A percentile compares a stretch with the other conserved stretches of the same genome.
Evolutionary conservation across 2,113 vertebrate species (phyloP).

Genomic region (Thomomys bottae): DNA sequence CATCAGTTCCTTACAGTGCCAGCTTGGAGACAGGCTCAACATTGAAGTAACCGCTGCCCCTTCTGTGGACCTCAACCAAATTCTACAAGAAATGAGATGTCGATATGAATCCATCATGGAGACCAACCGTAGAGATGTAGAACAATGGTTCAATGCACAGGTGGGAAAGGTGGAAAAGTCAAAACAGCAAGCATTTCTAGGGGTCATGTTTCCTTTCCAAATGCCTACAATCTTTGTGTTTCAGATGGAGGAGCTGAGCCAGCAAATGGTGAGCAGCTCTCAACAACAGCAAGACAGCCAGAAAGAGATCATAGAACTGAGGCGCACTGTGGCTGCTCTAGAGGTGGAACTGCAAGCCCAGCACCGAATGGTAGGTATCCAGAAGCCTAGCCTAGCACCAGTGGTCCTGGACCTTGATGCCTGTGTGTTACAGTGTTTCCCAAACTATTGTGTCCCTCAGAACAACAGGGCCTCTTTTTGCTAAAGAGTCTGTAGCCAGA

Average conservation of each 20-base stretch:
- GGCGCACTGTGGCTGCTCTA: constrained; percentile 83
- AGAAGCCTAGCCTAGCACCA: background rate
- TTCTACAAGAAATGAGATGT: constrained; percentile 81
- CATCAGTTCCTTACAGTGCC: constrained; percentile 70
- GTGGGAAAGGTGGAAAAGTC: constrained; percentile 44
- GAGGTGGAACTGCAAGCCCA: constrained; percentile 90
- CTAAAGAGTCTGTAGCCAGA: background rate
- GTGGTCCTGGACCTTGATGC: background rate
- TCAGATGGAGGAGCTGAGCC: constrained; percentile 86
- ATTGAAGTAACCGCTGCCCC: constrained; percentile 81
- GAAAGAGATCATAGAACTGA: constrained; percentile 86
- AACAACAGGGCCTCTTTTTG: background rate
- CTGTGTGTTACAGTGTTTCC: background rate
- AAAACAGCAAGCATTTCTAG: background rate
- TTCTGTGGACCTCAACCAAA: constrained; percentile 72
- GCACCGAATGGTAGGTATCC: constrained; percentile 82
- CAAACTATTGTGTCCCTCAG: background rate
- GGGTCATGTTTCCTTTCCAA: background rate
- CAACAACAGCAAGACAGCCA: constrained; percentile 82
- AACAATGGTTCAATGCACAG: constrained; percentile 81
- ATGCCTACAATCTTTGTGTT: background rate
- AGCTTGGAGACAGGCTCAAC: constrained; percentile 81
- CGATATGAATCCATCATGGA: constrained; percentile 79
- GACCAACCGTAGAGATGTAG: constrained; percentile 78
- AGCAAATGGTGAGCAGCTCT: constrained; percentile 79